Conservation (phyloP, 1,140 invertebrate genomes). For the Microplitis demolitor region DNA sequence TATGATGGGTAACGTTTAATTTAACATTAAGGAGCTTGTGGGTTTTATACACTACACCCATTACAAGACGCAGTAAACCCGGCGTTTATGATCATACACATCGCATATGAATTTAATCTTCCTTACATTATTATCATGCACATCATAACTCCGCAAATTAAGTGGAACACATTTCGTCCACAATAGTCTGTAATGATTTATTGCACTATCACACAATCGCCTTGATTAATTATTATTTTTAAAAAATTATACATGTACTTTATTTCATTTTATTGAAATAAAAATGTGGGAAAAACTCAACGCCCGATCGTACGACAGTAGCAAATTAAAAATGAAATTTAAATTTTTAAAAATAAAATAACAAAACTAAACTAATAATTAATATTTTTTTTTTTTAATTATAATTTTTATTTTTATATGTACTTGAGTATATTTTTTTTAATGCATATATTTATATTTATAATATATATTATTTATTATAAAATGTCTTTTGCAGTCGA, state of each 20-base stretch:
- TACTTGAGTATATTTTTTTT: too few relatives aligned
- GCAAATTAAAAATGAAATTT: not conserved
- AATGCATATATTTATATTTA: too few relatives aligned
- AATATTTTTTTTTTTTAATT: not conserved
- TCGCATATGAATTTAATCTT: not conserved
- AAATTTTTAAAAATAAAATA: not conserved
- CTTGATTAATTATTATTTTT: too few relatives aligned
- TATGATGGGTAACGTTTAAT: constrained; percentile 8
- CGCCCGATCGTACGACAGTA: constrained; percentile 9
- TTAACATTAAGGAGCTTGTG: constrained; percentile 11
- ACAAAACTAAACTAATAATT: not conserved
- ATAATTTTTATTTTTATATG: not conserved
- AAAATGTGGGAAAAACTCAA: not conserved
- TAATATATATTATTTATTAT: too few relatives aligned
- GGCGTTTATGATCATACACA: constrained; percentile 1
- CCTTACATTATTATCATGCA: not conserved
- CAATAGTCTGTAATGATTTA: too few relatives aligned
- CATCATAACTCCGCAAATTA: not conserved
- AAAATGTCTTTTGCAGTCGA: too few relatives aligned
- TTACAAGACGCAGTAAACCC: not conserved
- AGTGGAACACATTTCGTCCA: too few relatives aligned
- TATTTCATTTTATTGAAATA: too few relatives aligned
- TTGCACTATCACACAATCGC: too few relatives aligned
- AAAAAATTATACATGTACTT: too few relatives aligned
- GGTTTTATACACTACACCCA: not conserved